These are phyloP conservation scores for Oreotrochilus melanogaster DNA, from an alignment of 2,113 vertebrate species.

Conservation along the genomic window DNA sequence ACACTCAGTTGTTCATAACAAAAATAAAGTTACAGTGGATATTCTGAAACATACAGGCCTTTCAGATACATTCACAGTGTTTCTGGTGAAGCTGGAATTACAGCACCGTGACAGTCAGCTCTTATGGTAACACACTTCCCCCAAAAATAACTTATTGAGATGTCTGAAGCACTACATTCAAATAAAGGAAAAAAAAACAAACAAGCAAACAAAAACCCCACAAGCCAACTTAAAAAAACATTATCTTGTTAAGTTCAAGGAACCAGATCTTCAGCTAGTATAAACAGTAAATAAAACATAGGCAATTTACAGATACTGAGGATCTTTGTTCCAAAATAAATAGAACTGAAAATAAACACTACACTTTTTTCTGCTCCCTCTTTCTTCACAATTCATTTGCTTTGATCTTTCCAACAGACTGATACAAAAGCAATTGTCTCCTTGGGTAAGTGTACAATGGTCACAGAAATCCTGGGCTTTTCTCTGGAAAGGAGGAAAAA, in stretches of 20 bases:
- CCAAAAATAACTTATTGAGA: not conserved
- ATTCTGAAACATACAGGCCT: not conserved
- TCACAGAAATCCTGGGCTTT: not conserved
- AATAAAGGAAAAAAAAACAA: not conserved
- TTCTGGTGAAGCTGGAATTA: not conserved
- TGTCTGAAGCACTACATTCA: not conserved
- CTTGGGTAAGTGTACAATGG: not conserved
- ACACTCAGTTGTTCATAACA: not conserved
- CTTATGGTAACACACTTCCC: not conserved
- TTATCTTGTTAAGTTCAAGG: not conserved
- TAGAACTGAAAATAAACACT: not conserved
- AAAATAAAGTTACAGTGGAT: not conserved
- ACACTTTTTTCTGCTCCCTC: not conserved
- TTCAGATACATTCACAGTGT: not conserved
- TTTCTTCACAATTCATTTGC: not conserved
- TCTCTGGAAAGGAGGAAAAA: not conserved
- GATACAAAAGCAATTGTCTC: not conserved
- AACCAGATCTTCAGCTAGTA: not conserved
- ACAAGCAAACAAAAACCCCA: too few relatives aligned
- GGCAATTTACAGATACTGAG: not conserved
- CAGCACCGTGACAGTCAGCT: not conserved
- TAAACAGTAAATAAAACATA: not conserved
- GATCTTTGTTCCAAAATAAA: not conserved
- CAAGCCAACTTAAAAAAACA: not conserved
- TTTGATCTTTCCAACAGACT: not conserved